phyloP scores from a whole-genome alignment of 2,113 vertebrate genomes.

The Marcusenius ussheri region DNA sequence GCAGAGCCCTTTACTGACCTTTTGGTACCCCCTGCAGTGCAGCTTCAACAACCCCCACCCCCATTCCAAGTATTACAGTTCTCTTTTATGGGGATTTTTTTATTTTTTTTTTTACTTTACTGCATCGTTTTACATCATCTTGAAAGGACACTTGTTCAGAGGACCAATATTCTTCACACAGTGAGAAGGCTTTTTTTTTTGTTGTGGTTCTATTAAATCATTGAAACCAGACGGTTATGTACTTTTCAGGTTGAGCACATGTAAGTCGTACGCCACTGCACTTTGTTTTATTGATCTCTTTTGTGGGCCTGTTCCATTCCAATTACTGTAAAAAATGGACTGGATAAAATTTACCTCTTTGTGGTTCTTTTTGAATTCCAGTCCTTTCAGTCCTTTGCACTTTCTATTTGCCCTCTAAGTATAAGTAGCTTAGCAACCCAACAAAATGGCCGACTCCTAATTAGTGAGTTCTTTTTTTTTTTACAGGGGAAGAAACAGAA shows the following conservation, averaged over 20 bases:
- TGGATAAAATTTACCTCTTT: not conserved
- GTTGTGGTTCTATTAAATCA: not conserved
- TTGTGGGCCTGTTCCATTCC: not conserved
- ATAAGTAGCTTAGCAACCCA: slow-evolving; percentile 19
- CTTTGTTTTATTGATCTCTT: not conserved
- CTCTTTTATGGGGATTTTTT: not conserved
- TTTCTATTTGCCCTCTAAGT: slow-evolving; percentile 9
- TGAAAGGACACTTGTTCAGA: not conserved
- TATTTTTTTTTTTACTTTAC: not conserved
- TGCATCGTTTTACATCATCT: not conserved
- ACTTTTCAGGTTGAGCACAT: not conserved
- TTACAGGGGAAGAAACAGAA: not conserved
- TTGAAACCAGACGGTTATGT: not conserved
- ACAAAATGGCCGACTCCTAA: slow-evolving; percentile 8
- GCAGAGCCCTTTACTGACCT: not conserved
- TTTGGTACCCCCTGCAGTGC: not conserved
- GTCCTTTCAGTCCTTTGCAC: slow-evolving; percentile 1
- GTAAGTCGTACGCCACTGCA: not conserved
- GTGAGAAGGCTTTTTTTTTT: not conserved
- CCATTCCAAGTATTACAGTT: not conserved
- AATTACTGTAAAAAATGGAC: not conserved
- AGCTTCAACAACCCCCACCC: not conserved
- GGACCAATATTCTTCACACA: not conserved
- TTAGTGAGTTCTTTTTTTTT: slow-evolving; percentile 3
- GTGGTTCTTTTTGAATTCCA: slow-evolving; percentile 15